Evolutionary conservation across 2,797 vertebrate species (phyloP).

Genomic region (Sylvilagus floridanus): DNA sequence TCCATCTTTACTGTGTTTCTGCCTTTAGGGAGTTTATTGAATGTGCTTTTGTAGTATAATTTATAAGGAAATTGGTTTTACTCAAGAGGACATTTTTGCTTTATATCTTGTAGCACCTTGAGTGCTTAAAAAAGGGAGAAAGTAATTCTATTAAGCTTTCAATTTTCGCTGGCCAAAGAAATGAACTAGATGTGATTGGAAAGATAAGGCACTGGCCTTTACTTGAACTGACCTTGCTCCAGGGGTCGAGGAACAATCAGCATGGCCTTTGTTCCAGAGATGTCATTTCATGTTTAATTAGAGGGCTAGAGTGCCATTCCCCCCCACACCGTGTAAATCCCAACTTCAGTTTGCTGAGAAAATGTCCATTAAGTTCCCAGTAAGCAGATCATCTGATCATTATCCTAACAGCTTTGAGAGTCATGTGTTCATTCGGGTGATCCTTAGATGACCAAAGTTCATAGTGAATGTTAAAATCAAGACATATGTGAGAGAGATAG

Average conservation of each 20-base stretch:
- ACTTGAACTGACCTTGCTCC: constrained; percentile 69
- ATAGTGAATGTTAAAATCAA: background rate
- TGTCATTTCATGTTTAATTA: constrained; percentile 68
- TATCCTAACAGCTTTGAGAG: background rate
- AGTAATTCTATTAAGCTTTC: constrained; percentile 77
- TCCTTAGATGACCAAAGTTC: background rate
- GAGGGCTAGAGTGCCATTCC: background rate
- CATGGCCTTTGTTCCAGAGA: constrained; percentile 26
- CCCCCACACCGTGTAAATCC: background rate
- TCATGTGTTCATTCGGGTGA: background rate
- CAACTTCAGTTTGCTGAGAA: constrained; percentile 25
- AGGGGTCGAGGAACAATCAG: background rate
- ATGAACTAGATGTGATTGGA: constrained; percentile 66
- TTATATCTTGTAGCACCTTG: constrained; percentile 62
- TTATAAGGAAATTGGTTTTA: constrained; percentile 76
- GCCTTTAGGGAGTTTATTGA: constrained; percentile 62
- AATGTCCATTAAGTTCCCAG: constrained; percentile 11
- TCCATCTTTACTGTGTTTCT: constrained; percentile 24
- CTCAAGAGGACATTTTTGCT: constrained; percentile 66
- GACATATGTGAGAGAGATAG: background rate
- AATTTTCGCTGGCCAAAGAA: constrained; percentile 66
- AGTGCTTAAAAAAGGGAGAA: constrained; percentile 31
- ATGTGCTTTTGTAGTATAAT: constrained; percentile 62
- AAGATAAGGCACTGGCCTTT: constrained; percentile 65
- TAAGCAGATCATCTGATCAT: background rate